Evolutionary conservation across 2,113 vertebrate species (phyloP).

Genomic region (Brachyistius frenatus): DNA sequence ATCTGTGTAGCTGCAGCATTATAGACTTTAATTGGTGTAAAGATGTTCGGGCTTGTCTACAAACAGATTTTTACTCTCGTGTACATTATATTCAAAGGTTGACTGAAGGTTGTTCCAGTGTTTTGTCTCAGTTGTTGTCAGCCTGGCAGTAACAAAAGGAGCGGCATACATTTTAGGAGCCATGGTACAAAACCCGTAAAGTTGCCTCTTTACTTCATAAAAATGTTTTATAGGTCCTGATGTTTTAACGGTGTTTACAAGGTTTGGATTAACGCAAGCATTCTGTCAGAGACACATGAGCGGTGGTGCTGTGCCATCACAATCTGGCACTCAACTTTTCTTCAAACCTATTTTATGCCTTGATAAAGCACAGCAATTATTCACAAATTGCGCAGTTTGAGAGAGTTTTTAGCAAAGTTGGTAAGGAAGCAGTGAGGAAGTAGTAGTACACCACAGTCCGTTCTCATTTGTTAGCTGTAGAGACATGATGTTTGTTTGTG

Average conservation of each 20-base stretch:
- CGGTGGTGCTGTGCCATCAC: slow-evolving; percentile 68
- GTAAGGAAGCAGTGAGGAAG: slow-evolving; percentile 50
- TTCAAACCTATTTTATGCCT: slow-evolving; percentile 68
- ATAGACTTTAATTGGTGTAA: background rate
- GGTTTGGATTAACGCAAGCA: slow-evolving; percentile 76
- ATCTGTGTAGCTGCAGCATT: background rate
- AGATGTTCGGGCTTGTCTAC: background rate
- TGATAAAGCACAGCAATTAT: slow-evolving; percentile 75
- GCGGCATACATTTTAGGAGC: slow-evolving; percentile 59
- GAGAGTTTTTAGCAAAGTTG: slow-evolving; percentile 77
- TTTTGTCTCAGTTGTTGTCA: slow-evolving; percentile 10
- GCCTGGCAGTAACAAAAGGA: slow-evolving; percentile 28
- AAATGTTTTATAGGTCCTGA: slow-evolving; percentile 82
- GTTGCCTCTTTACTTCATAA: slow-evolving; percentile 85
- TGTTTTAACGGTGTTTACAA: slow-evolving; percentile 87
- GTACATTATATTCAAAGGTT: background rate
- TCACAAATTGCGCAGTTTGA: slow-evolving; percentile 77
- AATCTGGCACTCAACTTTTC: slow-evolving; percentile 77
- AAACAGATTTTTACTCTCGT: background rate
- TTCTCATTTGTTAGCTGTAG: slow-evolving; percentile 66
- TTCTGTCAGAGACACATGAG: slow-evolving; percentile 67
- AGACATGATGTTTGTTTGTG: slow-evolving; percentile 74
- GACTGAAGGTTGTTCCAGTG: slow-evolving; percentile 4
- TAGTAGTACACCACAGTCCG: slow-evolving; percentile 55
- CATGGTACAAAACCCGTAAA: slow-evolving; percentile 68